A percentile compares a stretch with the other conserved stretches of the same genome.
Evolutionary conservation across 2,888 invertebrate genomes (phyloP).

Genomic region (Chymomyza caudatula): DNA sequence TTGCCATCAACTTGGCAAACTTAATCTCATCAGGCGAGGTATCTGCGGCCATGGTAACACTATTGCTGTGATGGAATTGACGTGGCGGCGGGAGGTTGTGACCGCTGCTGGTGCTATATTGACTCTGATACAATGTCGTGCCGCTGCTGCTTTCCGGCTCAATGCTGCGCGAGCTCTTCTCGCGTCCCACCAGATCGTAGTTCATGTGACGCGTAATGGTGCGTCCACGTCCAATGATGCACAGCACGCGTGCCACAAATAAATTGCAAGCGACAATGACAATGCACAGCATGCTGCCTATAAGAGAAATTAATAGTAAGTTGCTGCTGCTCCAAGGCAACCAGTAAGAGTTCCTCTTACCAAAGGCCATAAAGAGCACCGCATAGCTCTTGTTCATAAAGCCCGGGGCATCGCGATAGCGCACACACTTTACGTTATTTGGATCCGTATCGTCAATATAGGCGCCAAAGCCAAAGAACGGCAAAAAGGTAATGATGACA

Average conservation of each 20-base stretch:
- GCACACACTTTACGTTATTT: slow-evolving; percentile 80
- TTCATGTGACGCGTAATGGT: slow-evolving; percentile 71
- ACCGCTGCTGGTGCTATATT: slow-evolving; percentile 34
- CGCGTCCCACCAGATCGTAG: slow-evolving; percentile 73
- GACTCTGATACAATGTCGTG: slow-evolving; percentile 69
- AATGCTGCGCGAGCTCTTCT: slow-evolving; percentile 64
- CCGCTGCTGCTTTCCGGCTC: slow-evolving; percentile 73
- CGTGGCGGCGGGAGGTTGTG: slow-evolving; percentile 43
- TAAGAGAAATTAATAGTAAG: not conserved
- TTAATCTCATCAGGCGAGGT: slow-evolving; percentile 87
- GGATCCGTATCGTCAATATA: slow-evolving; percentile 81
- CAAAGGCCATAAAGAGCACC: slow-evolving; percentile 86
- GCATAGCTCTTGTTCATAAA: slow-evolving; percentile 85
- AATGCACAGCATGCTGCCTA: slow-evolving; percentile 85
- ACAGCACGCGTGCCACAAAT: slow-evolving; percentile 87
- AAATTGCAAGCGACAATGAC: slow-evolving; percentile 90
- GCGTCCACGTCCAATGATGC: slow-evolving; percentile 77
- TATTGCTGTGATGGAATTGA: slow-evolving; percentile 72
- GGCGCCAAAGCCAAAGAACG: slow-evolving; percentile 86
- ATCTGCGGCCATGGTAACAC: slow-evolving; percentile 67
- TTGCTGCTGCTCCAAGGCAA: not conserved
- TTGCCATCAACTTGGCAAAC: slow-evolving; percentile 90
- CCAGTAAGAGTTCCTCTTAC: slow-evolving; percentile 79
- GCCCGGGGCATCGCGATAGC: slow-evolving; percentile 85
- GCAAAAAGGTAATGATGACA: slow-evolving; percentile 85